Conservation (phyloP, 2,888 invertebrate species). For the Nebria brevicollis region DNA sequence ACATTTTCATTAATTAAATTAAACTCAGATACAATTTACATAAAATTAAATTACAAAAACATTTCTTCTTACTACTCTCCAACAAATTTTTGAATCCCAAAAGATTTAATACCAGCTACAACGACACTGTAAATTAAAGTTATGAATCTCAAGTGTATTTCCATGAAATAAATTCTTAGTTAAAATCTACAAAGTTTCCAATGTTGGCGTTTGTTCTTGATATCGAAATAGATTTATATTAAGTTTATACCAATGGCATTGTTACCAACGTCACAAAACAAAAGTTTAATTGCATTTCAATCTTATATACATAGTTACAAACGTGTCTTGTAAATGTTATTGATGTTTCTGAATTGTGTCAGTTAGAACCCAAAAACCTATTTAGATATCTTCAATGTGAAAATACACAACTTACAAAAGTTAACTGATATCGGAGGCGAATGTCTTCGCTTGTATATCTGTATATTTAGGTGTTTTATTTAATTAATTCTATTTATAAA, state of each 20-base stretch:
- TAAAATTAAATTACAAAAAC: no score
- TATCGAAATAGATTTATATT: not conserved
- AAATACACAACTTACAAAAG: not conserved
- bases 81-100: not conserved
- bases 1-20: no score
- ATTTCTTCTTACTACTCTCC: no score
- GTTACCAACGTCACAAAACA: not conserved
- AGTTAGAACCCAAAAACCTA: not conserved
- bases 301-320: not conserved
- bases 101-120: not conserved
- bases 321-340: not conserved
- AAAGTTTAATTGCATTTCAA: not conserved
- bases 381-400: not conserved
- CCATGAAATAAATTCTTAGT: not conserved
- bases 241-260: not conserved
- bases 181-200: not conserved
- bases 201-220: not conserved
- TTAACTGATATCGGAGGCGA: not conserved
- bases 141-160: not conserved
- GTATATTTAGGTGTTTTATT: conserved; percentile 31
- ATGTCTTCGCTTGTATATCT: conserved; percentile 26
- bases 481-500: conserved; percentile 37
- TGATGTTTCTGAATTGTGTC: not conserved
- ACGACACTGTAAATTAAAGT: not conserved
- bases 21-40: no score